Evolutionary conservation across 2,888 invertebrate species (phyloP), one percentile per base, ranked within the genome.

Genomic region (Ligdia adustata): DNA sequence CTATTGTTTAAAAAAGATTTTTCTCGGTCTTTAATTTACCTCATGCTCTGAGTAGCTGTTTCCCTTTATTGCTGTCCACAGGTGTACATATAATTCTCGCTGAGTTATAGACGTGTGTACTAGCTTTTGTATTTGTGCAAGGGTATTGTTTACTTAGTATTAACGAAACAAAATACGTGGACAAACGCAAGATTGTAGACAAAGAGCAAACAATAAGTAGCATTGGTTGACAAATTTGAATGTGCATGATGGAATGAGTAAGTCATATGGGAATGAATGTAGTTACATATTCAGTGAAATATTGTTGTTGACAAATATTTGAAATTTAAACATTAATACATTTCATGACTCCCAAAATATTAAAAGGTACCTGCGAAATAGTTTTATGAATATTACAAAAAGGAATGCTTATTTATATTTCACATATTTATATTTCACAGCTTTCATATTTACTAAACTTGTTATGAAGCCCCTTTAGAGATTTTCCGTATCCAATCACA

Each of bases 151-250:
- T 43, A 38, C 38, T 24, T 11, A 37, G 16, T 22, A 38, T 7
- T 18, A 7, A 18, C 24, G 42, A 40, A 40, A 29, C 26, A 34
- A 41, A 43, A 42, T 22, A 43, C 33, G 20, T 14, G 29, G 29
- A 39, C 20, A 43, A 40, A 28, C 20, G 9, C 22, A 5, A 31
- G 31, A n/a, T 26, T 24, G 28, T 33, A 46, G 29, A 38, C 34
- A 32, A 6, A 41, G 24, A 37, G 26, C 24, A 44, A 38, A 35
- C 27, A 41, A 3, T 15, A 40, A 39, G 50, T 24, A 42, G 27
- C 31, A 16, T 28, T 44, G 18, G 20, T 34, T 43, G 16, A 9
- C 26, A 11, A 28, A 7, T 37, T 37, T 44, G 22, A 31, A 37
- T 9, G 27, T 18, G 1, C 26, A 27, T 2, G 18, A 32, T 18